Conservation (phyloP, 1,140 invertebrate genomes). For the Drosophila arawakana region DNA sequence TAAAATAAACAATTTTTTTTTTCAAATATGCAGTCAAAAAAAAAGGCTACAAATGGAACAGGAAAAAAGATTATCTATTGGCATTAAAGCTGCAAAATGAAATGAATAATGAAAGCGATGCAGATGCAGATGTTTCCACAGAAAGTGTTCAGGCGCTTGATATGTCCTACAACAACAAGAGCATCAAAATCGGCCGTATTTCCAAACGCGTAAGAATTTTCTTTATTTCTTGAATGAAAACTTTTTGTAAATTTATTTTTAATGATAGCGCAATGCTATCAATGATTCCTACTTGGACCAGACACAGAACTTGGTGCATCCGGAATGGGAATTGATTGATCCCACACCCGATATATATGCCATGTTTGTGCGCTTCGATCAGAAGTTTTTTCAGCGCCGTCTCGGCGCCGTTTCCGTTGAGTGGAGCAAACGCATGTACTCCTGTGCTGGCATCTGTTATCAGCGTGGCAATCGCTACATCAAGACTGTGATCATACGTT, state of each 20-base stretch:
- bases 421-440: constrained; percentile 98
- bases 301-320: constrained; percentile 80
- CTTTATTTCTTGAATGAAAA: too few species aligned
- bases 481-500: constrained; percentile 92
- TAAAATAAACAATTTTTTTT: neutral
- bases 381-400: constrained; percentile 92
- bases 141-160: constrained; percentile 13
- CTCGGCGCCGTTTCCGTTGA: constrained; percentile 92
- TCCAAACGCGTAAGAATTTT: neutral
- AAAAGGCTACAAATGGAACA: neutral
- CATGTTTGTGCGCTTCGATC: constrained; percentile 95
- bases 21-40: neutral
- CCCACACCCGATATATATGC: constrained; percentile 96
- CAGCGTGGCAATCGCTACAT: constrained; percentile 90
- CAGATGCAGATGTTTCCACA: constrained; percentile 5
- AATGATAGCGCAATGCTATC: neutral
- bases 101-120: constrained; percentile 51
- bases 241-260: neutral
- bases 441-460: constrained; percentile 90
- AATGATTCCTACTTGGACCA: constrained; percentile 61
- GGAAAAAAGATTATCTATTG: constrained; percentile 83
- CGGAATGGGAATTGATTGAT: constrained; percentile 91
- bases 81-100: constrained; percentile 85
- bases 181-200: neutral
- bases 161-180: constrained; percentile 17